Percentiles rank a stretch among this genome's conserved stretches.
These are phyloP conservation scores for Atractosteus spatula DNA, from an alignment of 2,113 vertebrate genomes.

Conservation along the genomic window DNA sequence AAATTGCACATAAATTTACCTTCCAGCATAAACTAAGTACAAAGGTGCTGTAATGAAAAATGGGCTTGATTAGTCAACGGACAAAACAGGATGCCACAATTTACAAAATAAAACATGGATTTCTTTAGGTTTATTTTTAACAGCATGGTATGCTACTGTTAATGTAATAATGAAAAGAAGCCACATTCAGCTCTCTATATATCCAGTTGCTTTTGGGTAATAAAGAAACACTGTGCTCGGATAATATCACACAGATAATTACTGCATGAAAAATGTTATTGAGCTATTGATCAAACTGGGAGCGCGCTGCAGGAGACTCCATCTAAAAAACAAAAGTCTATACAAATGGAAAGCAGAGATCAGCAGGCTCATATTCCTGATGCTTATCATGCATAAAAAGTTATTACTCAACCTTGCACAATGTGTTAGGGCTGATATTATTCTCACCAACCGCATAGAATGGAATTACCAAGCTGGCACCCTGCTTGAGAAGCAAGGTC, in stretches of 20 bases:
- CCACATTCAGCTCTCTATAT: not conserved
- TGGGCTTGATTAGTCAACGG: too few relatives aligned
- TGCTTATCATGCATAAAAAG: slow-evolving; percentile 85
- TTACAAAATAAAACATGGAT: too few relatives aligned
- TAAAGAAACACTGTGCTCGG: slow-evolving; percentile 75
- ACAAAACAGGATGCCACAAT: too few relatives aligned
- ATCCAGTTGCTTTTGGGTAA: slow-evolving; percentile 57
- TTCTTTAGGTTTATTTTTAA: too few relatives aligned
- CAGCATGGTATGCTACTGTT: not conserved
- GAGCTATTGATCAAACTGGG: slow-evolving; percentile 86
- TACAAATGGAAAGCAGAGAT: slow-evolving; percentile 75
- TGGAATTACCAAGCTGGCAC: slow-evolving; percentile 75
- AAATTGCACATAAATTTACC: too few relatives aligned
- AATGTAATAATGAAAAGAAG: too few relatives aligned
- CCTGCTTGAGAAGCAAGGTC: slow-evolving; percentile 58
- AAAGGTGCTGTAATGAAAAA: too few relatives aligned
- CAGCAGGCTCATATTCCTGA: slow-evolving; percentile 79
- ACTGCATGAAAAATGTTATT: slow-evolving; percentile 86
- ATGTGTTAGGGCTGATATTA: slow-evolving; percentile 76
- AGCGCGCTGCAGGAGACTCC: slow-evolving; percentile 73
- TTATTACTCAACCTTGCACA: slow-evolving; percentile 76
- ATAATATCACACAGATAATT: slow-evolving; percentile 84
- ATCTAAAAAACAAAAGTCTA: slow-evolving; percentile 72
- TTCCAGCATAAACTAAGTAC: too few relatives aligned
- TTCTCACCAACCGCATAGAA: slow-evolving; percentile 75